Evolutionary conservation across 2,888 invertebrate species (phyloP), one percentile per base, ranked within the genome.

Genomic region (Lochmaea capreae): DNA sequence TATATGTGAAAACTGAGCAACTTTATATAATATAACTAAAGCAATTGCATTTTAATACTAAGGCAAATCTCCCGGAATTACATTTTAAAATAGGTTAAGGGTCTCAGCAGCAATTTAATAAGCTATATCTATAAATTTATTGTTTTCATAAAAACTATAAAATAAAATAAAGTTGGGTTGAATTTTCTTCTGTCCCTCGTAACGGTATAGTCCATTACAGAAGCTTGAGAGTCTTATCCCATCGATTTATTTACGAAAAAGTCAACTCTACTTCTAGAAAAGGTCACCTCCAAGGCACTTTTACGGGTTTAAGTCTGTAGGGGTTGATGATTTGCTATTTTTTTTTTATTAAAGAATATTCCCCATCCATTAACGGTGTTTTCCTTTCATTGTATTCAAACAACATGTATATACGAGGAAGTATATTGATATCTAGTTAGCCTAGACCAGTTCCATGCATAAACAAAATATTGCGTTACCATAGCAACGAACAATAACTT

Each of bases 211-310:
- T 33, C 26, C 4, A 33, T 5, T 33, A 33, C 3, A 26, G 26
- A 54, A 39, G 26, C 12, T 46, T 67, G 18, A 67, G 58, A 59
- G 42, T 26, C 18, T 39, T 59, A 8, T 22, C 11, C 10, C 54
- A 70, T 63, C 42, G 43, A 62, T 70, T 70, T 70, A 70, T 70
- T 69, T 70, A 70, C 54, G 63, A 63, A 63, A 63, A 70, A 70
- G 63, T 63, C 69, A 49, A 57, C 63, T 70, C 26, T 49, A 63
- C 54, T 49, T 52, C 22, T 39, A 22, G 54, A 54, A 57, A 70
- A 54, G 63, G 54, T 62, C 18, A 70, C 63, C 54, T 63, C 69
- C 52, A 63, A 42, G 54, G 63, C 69, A 62, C 63, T 70, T 70
- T 68, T 52, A 54, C 33, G 62, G 59, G 2, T 33, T 70, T 63